These are phyloP conservation scores for Tadarida brasiliensis DNA, from an alignment of 2,797 vertebrate genomes.

Conservation along the genomic window DNA sequence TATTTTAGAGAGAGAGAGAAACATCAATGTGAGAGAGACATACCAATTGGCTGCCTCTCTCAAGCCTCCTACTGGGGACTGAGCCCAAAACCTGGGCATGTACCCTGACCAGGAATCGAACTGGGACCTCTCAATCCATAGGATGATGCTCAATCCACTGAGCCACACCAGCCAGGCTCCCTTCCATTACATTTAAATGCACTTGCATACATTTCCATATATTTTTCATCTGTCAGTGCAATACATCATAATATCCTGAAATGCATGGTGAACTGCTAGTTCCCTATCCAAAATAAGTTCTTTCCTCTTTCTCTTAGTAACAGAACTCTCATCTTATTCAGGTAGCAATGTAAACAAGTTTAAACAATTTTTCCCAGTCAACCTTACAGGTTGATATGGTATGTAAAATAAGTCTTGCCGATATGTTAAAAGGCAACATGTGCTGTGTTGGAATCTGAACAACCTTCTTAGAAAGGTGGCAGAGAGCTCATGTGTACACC, in stretches of 20 bases:
- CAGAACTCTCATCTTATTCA: neutral
- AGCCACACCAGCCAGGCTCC: neutral
- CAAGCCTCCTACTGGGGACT: too few relatives aligned
- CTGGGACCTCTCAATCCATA: too few relatives aligned
- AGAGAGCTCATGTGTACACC: neutral
- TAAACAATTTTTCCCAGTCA: neutral
- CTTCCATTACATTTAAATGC: neutral
- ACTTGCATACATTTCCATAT: neutral
- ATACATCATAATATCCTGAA: neutral
- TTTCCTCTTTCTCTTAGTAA: neutral
- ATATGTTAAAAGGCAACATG: neutral
- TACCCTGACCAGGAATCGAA: too few relatives aligned
- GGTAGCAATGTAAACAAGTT: neutral
- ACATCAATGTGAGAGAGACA: too few relatives aligned
- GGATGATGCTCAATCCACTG: too few relatives aligned
- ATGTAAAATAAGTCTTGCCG: neutral
- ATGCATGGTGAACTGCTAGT: neutral
- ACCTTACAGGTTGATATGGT: neutral
- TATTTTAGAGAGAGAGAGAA: too few relatives aligned
- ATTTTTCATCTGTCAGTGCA: neutral
- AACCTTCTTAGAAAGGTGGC: neutral
- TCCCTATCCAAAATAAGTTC: neutral
- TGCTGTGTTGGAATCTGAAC: neutral
- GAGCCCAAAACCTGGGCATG: too few relatives aligned
- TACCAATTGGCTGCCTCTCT: too few relatives aligned